Evolutionary conservation across 2,888 invertebrate species (phyloP).

Genomic region (Pyrocoelia pectoralis): DNA sequence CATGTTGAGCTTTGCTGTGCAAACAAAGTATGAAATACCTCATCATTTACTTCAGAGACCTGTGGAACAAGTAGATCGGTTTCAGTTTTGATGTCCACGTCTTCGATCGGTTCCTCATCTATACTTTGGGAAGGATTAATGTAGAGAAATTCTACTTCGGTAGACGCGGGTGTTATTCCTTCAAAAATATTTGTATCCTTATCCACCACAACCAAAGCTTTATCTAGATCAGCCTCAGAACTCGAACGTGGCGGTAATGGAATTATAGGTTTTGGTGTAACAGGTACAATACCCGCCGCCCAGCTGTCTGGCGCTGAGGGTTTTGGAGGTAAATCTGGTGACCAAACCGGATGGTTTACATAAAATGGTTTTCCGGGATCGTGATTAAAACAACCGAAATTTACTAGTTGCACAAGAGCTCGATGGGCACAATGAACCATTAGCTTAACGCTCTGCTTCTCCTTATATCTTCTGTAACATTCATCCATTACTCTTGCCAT

Average conservation of each 20-base stretch:
- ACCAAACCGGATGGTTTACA: conserved; percentile 20
- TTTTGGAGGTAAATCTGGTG: conserved; percentile 13
- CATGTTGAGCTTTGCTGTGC: background rate
- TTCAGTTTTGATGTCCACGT: background rate
- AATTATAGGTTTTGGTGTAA: conserved; percentile 11
- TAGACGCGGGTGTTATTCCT: background rate
- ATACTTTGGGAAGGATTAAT: background rate
- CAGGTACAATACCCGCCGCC: conserved; percentile 15
- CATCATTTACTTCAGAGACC: background rate
- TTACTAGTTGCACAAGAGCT: conserved; percentile 61
- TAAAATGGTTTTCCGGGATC: conserved; percentile 64
- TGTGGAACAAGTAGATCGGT: background rate
- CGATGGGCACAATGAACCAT: conserved; percentile 59
- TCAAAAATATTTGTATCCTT: background rate
- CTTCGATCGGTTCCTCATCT: background rate
- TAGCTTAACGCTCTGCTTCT: conserved; percentile 56
- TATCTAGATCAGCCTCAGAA: background rate
- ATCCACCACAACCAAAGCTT: background rate
- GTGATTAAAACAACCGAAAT: conserved; percentile 62
- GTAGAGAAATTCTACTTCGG: background rate
- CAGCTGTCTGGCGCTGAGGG: conserved; percentile 28
- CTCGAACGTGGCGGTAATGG: background rate
- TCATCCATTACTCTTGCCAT: conserved; percentile 55
- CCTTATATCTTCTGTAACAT: conserved; percentile 59
- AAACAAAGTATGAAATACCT: no score